Conservation (phyloP, 2,113 vertebrate species). For the Trochalopteron elliotii region DNA sequence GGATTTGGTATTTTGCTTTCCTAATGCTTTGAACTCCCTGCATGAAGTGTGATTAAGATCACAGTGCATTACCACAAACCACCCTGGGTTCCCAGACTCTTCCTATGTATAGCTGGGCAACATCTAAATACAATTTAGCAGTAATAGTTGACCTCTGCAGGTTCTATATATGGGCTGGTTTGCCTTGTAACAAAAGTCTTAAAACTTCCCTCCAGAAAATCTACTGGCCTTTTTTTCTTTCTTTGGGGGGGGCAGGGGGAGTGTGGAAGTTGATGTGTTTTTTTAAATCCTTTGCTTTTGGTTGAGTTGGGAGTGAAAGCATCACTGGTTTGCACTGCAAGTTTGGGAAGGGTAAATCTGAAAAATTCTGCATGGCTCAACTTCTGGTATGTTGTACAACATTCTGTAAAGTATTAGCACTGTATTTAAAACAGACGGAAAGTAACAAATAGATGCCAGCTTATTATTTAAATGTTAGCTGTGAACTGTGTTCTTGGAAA, state of each 20-base stretch:
- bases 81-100: background rate
- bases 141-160: background rate
- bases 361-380: background rate
- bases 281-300: background rate
- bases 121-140: background rate
- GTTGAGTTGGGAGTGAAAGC: background rate
- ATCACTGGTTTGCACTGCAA: background rate
- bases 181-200: background rate
- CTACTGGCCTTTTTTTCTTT: background rate
- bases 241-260: background rate
- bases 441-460: background rate
- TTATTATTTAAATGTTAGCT: background rate
- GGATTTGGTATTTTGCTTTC: background rate
- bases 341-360: background rate
- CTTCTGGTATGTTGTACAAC: background rate
- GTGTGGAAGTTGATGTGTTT: background rate
- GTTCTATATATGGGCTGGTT: background rate
- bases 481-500: background rate
- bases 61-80: background rate
- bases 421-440: constrained; percentile 15
- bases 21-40: constrained; percentile 13
- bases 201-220: background rate
- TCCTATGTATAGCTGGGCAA: background rate
- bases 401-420: background rate
- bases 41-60: background rate